Evolutionary conservation across 2,888 invertebrate species (phyloP).

Genomic region (Tupiocoris notatus): DNA sequence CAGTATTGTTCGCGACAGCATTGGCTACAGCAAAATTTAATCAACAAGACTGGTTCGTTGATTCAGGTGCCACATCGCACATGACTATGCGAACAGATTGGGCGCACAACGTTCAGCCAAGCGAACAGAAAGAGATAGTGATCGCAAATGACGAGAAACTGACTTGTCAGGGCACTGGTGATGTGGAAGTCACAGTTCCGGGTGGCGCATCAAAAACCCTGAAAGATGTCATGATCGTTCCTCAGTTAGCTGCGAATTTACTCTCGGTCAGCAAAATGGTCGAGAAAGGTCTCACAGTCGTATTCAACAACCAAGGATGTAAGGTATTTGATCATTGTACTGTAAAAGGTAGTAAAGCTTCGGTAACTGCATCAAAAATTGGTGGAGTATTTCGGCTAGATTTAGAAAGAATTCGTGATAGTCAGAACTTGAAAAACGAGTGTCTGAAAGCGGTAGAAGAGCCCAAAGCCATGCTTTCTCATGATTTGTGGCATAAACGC

Average conservation of each 20-base stretch:
- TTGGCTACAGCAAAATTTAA: neutral
- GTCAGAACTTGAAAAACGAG: neutral
- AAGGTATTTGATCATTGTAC: too few species aligned
- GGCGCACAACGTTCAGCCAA: conserved; percentile 1
- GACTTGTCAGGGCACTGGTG: neutral
- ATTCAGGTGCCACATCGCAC: conserved; percentile 36
- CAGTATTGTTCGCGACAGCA: neutral
- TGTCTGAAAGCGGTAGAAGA: too few species aligned
- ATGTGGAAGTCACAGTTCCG: neutral
- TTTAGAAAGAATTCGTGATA: neutral
- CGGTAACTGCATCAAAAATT: neutral
- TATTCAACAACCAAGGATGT: conserved; percentile 12
- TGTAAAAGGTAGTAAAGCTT: too few species aligned
- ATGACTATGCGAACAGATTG: conserved; percentile 31
- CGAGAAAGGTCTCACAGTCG: conserved; percentile 43
- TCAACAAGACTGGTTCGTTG: conserved; percentile 11
- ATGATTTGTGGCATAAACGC: conserved; percentile 42
- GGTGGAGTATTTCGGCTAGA: neutral
- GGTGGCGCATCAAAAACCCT: neutral
- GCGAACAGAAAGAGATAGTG: neutral
- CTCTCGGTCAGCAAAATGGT: conserved; percentile 48
- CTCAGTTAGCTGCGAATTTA: conserved; percentile 48
- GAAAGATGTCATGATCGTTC: conserved; percentile 39
- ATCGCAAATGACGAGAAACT: conserved; percentile 2
- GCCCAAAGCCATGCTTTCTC: too few species aligned